Base-by-base conservation (phyloP, 2,113 vertebrate genomes). In the Pelvicachromis taeniatus region DNA sequence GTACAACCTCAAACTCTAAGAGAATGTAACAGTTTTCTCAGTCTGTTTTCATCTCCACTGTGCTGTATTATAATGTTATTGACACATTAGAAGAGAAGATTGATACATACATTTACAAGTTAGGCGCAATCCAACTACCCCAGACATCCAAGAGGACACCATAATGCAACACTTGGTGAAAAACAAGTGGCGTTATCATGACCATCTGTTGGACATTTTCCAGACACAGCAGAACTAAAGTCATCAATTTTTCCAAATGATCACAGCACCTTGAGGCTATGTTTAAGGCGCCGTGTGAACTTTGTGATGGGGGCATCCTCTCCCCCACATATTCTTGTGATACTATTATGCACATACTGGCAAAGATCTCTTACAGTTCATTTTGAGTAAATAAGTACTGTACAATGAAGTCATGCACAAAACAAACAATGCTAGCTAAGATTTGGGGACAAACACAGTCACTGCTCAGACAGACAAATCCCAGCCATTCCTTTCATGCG, bases 151-250 rank as follows among this genome's bases (percentile, higher is more conserved):
- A 81, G 26, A 26, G 84, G 85, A 87, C 83, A 82, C 77, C 42
- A 61, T 29, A 59, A 53, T 59, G 77, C 81, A 83, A 50, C 5
- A 33, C 61, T 79, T 82, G 78, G 29, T 33, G 21, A 88, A 90
- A 91, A 87, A 92, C 84, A 85, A 83, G 56, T 40, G 53, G 19
- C 35, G 81, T 89, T 93, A 93, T 91, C 88, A 50, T 63, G 85
- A 81, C 81, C 89, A 93, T 94, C 91, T 91, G 84, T 79, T 92
- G 80, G 89, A 94, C 77, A 78, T 77, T 84, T 56, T 92, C 90
- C 87, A 93, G 90, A 89, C 14, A 19, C n/a, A 54, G 88, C 73
- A 88, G 56, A 88, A 79, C 73, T 53, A 86, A 91, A 91, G 83
- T 83, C 88, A 88, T 90, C 87, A 91, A 88, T 90, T 86, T 84